Conservation (phyloP, 2,113 vertebrate genomes). For the Ceyx cyanopectus region DNA sequence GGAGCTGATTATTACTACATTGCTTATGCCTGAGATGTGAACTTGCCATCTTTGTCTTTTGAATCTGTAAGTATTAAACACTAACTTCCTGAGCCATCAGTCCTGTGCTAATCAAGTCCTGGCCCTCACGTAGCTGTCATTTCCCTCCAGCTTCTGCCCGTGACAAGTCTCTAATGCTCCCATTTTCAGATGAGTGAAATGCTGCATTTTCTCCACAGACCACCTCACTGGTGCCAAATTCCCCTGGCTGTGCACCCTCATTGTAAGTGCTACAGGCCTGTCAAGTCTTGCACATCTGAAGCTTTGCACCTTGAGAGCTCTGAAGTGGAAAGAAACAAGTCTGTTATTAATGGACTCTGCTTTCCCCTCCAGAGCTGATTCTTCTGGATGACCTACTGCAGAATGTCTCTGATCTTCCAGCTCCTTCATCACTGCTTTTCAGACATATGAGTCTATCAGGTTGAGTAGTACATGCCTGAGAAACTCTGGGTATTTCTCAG, state of each 20-base stretch:
- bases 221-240: not conserved
- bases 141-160: not conserved
- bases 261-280: not conserved
- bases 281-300: conserved; percentile 39
- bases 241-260: not conserved
- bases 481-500: not conserved
- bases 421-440: not conserved
- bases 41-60: not conserved
- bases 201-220: not conserved
- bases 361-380: conserved; percentile 46
- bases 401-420: conserved; percentile 21
- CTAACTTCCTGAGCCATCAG: not conserved
- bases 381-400: conserved; percentile 54
- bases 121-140: not conserved
- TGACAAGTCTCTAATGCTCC: not conserved
- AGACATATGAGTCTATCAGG: not conserved
- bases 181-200: not conserved
- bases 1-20: not conserved
- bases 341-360: conserved; percentile 43
- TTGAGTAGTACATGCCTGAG: not conserved
- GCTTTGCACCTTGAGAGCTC: conserved; percentile 47
- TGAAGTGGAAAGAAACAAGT: conserved; percentile 47
- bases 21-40: not conserved
- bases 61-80: not conserved
- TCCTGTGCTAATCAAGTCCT: not conserved